phyloP scores from a whole-genome alignment of 2,888 invertebrate species.

The Dorcus hopei region DNA sequence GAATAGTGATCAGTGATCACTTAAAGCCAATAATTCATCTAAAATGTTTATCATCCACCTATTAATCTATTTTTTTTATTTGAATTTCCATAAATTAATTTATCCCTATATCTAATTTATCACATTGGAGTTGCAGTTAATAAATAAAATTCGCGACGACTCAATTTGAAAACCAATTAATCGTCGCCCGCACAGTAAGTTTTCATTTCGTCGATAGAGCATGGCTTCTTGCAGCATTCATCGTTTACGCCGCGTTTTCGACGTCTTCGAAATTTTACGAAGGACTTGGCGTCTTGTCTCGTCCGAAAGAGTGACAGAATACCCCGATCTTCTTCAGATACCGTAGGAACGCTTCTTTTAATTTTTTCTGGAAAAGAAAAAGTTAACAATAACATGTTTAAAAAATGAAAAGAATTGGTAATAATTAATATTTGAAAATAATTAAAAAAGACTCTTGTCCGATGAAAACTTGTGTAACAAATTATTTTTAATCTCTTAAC shows the following conservation, averaged over 20 bases:
- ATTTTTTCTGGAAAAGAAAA: not conserved
- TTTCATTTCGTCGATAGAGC: slow-evolving; percentile 16
- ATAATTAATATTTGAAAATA: no score
- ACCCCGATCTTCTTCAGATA: no score
- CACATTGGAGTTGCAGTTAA: not conserved
- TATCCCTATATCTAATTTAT: not conserved
- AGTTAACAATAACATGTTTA: not conserved
- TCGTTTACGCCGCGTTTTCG: slow-evolving; percentile 16
- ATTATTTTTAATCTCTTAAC: no score
- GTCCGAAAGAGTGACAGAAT: slow-evolving; percentile 2
- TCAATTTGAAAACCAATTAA: not conserved
- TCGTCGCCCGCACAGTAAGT: slow-evolving; percentile 14
- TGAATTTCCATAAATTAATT: no score
- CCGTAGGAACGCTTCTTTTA: not conserved
- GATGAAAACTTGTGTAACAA: no score
- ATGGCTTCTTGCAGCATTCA: slow-evolving; percentile 22
- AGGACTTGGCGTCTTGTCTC: slow-evolving; percentile 14
- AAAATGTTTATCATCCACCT: no score
- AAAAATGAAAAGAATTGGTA: not conserved
- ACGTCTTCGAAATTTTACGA: slow-evolving; percentile 9
- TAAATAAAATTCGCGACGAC: not conserved
- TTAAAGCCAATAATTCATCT: no score
- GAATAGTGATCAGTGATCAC: no score
- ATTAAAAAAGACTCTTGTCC: no score
- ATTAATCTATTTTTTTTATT: no score